Percentiles rank a stretch among this genome's conserved stretches.
Conservation (phyloP, 2,113 vertebrate species). For the Edolisoma coerulescens region DNA sequence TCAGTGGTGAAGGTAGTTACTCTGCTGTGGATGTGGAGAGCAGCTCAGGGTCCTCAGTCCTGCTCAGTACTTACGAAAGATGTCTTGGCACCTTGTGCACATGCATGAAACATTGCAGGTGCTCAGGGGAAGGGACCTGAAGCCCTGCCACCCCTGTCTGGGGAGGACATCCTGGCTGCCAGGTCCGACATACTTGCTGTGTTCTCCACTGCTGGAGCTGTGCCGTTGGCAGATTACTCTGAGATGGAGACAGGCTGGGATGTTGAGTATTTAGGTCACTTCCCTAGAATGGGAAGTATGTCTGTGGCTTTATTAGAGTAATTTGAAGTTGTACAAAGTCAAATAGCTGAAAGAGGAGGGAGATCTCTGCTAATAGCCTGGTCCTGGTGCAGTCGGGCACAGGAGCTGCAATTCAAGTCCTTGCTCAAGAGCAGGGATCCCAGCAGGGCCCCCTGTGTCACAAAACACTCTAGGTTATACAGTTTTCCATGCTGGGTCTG, state of each 20-base stretch:
- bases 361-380: not conserved
- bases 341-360: not conserved
- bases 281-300: not conserved
- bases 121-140: not conserved
- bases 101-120: not conserved
- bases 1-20: not conserved
- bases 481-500: not conserved
- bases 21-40: not conserved
- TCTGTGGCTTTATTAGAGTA: not conserved
- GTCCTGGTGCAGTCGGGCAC: rapidly evolving
- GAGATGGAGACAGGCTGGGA: not conserved
- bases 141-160: not conserved
- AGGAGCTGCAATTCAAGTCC: not conserved
- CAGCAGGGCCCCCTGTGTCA: not conserved
- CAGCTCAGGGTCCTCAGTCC: not conserved
- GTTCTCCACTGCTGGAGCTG: not conserved
- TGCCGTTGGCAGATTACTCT: not conserved
- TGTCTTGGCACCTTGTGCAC: rapidly evolving
- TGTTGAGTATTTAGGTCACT: not conserved
- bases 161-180: not conserved
- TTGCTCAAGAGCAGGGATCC: not conserved
- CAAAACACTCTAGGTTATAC: rapidly evolving
- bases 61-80: not conserved
- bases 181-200: not conserved
- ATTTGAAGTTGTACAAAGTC: not conserved